Conservation (phyloP, 2,888 invertebrate genomes). For the Xestia xanthographa region DNA sequence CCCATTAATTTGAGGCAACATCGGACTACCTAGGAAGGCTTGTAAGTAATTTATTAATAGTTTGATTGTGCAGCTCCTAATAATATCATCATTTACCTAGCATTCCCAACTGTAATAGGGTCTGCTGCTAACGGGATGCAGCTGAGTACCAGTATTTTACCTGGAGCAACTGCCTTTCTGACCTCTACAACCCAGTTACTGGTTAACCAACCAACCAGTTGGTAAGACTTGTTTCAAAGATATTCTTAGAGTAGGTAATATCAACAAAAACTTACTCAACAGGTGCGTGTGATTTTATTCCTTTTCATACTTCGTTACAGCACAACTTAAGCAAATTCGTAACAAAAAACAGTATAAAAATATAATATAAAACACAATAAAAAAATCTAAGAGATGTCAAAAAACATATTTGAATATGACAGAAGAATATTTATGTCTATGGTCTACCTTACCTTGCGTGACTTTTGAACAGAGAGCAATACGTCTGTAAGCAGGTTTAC, state of each 20-base stretch:
- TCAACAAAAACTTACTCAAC: conserved; percentile 34
- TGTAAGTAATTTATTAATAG: too few species aligned
- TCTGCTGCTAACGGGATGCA: not conserved
- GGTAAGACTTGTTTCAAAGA: not conserved
- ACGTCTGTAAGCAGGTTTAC: conserved; percentile 3
- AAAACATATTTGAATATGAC: conserved; percentile 59
- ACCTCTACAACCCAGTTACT: not conserved
- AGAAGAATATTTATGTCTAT: conserved; percentile 33
- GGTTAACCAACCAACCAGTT: not conserved
- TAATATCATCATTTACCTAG: not conserved
- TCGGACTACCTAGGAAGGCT: not conserved
- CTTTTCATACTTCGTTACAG: conserved; percentile 32
- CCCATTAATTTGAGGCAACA: not conserved
- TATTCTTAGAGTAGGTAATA: not conserved
- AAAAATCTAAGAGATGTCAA: conserved; percentile 50
- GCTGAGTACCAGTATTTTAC: not conserved
- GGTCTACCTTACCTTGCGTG: not conserved
- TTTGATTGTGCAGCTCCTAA: not conserved
- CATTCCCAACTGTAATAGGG: not conserved
- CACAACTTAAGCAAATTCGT: conserved; percentile 12
- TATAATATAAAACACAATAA: conserved; percentile 6
- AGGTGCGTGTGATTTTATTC: conserved; percentile 5
- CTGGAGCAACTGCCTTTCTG: not conserved
- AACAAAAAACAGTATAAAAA: conserved; percentile 8
- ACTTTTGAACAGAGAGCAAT: too few species aligned